Evolutionary conservation across 1,140 invertebrate genomes (phyloP).

Genomic region (Meteorus sp.): DNA sequence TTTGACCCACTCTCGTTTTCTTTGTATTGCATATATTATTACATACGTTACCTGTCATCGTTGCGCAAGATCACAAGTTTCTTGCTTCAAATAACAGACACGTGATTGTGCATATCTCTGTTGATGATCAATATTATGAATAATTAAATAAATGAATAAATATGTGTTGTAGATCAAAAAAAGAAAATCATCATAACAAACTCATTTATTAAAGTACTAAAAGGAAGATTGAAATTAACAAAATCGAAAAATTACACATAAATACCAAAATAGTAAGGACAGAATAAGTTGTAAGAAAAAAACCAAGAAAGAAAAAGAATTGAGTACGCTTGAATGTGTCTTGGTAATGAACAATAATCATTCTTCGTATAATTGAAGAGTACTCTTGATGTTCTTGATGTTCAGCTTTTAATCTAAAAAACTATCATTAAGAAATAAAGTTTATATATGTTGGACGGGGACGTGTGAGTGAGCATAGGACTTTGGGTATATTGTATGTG

Average conservation of each 20-base stretch:
- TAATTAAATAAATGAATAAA: no score
- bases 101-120: no score
- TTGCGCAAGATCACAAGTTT: no score
- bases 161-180: no score
- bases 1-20: no score
- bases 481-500: neutral
- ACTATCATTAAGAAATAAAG: neutral
- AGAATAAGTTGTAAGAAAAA: constrained; percentile 2
- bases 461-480: neutral
- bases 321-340: no score
- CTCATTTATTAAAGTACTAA: constrained; percentile 41
- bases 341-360: no score
- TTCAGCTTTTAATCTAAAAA: neutral
- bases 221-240: constrained; percentile 32
- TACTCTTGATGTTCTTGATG: neutral
- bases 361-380: neutral
- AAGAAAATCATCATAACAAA: constrained; percentile 34
- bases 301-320: neutral
- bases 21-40: no score
- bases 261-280: constrained; percentile 26
- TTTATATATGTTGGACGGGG: neutral
- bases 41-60: no score
- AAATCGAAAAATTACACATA: constrained; percentile 35
- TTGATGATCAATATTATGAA: neutral
- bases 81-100: no score